Percentiles rank a stretch among this genome's conserved stretches.
phyloP scores from a whole-genome alignment of 2,113 vertebrate species.

The Brienomyrus longianalis region DNA sequence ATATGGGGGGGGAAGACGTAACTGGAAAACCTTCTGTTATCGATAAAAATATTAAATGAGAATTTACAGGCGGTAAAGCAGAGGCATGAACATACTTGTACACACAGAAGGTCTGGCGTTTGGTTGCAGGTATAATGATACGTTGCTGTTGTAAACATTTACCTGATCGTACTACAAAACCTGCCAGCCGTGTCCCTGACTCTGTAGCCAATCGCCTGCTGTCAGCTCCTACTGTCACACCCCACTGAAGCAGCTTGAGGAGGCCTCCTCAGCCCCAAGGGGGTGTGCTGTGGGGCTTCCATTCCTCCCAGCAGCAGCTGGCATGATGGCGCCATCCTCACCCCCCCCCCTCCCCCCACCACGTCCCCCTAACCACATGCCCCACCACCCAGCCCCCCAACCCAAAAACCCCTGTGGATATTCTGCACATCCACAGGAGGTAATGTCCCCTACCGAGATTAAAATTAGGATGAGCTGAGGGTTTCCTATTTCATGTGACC shows the following conservation, averaged over 20 bases:
- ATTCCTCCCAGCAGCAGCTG: neutral
- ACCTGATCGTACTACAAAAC: neutral
- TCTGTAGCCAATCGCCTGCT: neutral
- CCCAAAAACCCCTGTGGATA: neutral
- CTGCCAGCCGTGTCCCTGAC: neutral
- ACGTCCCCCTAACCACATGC: neutral
- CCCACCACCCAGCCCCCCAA: neutral
- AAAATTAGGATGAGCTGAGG: neutral
- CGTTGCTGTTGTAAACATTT: neutral
- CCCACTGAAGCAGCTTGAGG: neutral
- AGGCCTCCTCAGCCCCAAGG: neutral
- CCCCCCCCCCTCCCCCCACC: neutral
- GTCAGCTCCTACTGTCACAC: neutral
- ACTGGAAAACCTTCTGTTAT: neutral
- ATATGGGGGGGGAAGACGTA: neutral
- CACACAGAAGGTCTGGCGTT: neutral
- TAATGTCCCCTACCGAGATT: neutral
- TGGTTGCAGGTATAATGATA: neutral
- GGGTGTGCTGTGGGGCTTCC: neutral
- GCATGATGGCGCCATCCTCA: neutral
- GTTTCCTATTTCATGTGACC: neutral
- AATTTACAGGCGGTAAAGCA: neutral
- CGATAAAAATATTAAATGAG: neutral
- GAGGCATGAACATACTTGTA: neutral
- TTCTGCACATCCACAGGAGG: neutral